Evolutionary conservation across 2,888 invertebrate species (phyloP).

Genomic region (Allophyes oxyacanthae): DNA sequence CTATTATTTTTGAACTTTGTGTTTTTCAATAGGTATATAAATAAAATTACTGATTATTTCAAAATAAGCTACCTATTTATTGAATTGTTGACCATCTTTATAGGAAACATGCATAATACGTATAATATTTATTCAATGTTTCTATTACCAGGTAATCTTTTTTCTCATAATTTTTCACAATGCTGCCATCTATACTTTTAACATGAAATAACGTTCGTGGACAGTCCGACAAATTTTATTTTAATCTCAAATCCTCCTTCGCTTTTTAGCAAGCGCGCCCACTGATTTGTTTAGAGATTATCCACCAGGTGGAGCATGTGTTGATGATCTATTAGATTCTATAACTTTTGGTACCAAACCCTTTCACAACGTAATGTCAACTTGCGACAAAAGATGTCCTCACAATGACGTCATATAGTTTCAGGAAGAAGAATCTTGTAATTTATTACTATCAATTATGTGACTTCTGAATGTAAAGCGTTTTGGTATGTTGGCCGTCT

Average conservation of each 20-base stretch:
- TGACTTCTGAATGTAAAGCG: not conserved
- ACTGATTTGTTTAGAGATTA: constrained; percentile 20
- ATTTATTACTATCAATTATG: not conserved
- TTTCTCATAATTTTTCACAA: not conserved
- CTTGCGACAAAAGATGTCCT: constrained; percentile 44
- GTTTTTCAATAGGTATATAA: too few species aligned
- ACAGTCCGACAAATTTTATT: constrained; percentile 19
- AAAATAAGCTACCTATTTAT: too few species aligned
- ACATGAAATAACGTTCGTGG: constrained; percentile 11
- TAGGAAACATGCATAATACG: too few species aligned
- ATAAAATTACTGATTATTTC: too few species aligned
- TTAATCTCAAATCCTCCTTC: constrained; percentile 12
- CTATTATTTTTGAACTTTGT: too few species aligned
- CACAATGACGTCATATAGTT: constrained; percentile 6
- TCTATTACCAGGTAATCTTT: too few species aligned
- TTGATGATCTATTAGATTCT: constrained; percentile 6
- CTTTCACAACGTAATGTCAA: constrained; percentile 9
- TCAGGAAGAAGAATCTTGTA: constrained; percentile 3
- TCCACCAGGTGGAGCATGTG: constrained; percentile 40
- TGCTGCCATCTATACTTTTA: constrained; percentile 44
- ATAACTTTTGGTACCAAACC: not conserved
- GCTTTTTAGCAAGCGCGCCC: constrained; percentile 8
- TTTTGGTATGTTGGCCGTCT: not conserved
- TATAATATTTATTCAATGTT: too few species aligned
- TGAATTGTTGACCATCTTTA: too few species aligned